These are phyloP conservation scores for Hyphantria cunea DNA, from an alignment of 1,140 invertebrate genomes.

Conservation along the genomic window DNA sequence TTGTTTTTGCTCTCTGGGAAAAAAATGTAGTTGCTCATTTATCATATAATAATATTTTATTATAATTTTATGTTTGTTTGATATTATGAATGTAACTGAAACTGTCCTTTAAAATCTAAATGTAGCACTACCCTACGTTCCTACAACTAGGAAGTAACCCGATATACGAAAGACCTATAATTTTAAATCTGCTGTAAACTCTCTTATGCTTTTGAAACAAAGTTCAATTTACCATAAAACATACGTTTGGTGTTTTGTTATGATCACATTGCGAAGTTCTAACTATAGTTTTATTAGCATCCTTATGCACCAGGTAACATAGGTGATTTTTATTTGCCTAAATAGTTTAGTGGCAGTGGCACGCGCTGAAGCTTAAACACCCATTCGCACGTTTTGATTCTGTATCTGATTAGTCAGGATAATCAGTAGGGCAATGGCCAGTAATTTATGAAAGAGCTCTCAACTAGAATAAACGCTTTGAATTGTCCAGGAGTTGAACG, in stretches of 20 bases:
- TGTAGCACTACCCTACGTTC: conserved; percentile 7
- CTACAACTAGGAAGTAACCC: conserved; percentile 27
- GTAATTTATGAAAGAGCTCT: too few species aligned
- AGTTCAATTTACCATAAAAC: not conserved
- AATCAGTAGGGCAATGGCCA: not conserved
- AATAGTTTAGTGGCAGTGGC: conserved; percentile 3
- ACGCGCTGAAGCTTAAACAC: conserved; percentile 17
- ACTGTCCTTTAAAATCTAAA: not conserved
- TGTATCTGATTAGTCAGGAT: not conserved
- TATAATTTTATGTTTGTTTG: too few species aligned
- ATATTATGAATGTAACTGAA: not conserved
- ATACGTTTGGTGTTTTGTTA: not conserved
- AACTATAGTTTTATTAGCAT: not conserved
- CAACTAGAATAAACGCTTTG: too few species aligned
- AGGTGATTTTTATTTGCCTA: conserved; percentile 9
- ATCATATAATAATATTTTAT: too few species aligned
- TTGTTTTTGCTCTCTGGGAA: too few species aligned
- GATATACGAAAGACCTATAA: conserved; percentile 23
- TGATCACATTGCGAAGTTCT: not conserved
- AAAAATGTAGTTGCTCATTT: too few species aligned
- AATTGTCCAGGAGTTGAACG: too few species aligned
- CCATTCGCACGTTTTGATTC: not conserved
- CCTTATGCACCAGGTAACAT: not conserved
- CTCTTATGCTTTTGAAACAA: conserved; percentile 1
- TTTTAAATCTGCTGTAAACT: not conserved